Evolutionary conservation across 2,888 invertebrate species (phyloP), one percentile per base, ranked within the genome.

Genomic region (Morpho achilles): DNA sequence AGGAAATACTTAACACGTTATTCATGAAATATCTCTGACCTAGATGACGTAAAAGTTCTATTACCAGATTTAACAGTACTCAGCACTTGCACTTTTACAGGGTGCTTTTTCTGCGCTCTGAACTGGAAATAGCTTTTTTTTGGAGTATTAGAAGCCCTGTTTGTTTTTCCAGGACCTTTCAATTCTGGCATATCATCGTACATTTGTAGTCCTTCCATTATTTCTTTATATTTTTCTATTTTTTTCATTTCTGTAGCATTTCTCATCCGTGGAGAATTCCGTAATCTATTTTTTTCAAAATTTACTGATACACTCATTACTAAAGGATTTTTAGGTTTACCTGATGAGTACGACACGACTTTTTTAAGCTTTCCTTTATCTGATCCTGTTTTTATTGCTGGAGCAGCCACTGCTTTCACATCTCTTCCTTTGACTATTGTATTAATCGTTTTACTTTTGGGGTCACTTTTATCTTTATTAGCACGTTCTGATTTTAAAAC

Each of bases 111-210:
- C 9, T 54, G 55, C 22, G 43, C 23, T 3, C 67, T 68, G 50
- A 70, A 72, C 0, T 75, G 70, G 2, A 73, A 74, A 44, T 73
- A 57, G 61, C 70, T 77, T 58, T 76, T 79, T 39, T 66, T 68
- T 2, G 76, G 71, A 10, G 87, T 87, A 63, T 87, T 87, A 4
- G 80, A 84, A 32, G 89, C 89, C 63, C 88, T 76, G 59, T 82
- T 87, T 0, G 82, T 71, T 61, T 76, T 87, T 1, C 64, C 60
- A 3, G 79, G 76, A 5, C 74, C 71, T 53, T 77, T 76, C 6
- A 79, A 16, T 39, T 80, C 79, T 8, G 72, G 72, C 40, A 83
- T 67, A 63, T 84, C 82, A 0, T 83, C 82, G 57, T 79, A 84
- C 65, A 77, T 76, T 64, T 77, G 68, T 8, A 84, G 67, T 39